Conservation (phyloP, 1,140 invertebrate genomes). For the Sminthurinus signatus region DNA sequence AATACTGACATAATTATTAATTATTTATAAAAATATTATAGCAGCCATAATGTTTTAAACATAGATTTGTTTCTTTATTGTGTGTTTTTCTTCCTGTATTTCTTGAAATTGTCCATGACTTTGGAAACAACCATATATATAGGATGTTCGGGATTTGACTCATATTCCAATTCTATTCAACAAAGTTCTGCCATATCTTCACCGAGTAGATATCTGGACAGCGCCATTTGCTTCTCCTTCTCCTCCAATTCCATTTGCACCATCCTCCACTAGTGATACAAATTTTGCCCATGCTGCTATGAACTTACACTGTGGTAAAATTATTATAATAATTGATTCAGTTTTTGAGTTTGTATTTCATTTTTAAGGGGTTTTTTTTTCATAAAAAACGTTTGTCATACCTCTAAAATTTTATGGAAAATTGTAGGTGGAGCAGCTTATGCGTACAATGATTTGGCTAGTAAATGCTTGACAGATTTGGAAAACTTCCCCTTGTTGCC, state of each 20-base stretch:
- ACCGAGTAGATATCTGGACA: slow-evolving; percentile 27
- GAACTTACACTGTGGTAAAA: slow-evolving; percentile 12
- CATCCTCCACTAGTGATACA: background rate
- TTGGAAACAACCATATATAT: too few species aligned
- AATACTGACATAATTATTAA: too few species aligned
- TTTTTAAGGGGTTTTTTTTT: too few species aligned
- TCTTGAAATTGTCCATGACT: too few species aligned
- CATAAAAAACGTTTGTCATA: too few species aligned
- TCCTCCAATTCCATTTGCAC: background rate
- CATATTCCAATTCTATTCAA: slow-evolving; percentile 30
- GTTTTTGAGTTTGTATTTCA: too few species aligned
- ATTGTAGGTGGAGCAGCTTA: slow-evolving; percentile 3
- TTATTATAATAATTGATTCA: too few species aligned
- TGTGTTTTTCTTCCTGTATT: too few species aligned
- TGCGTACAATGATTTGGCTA: slow-evolving; percentile 4
- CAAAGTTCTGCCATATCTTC: slow-evolving; percentile 18
- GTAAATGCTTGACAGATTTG: slow-evolving; percentile 25
- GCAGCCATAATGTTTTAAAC: too few species aligned
- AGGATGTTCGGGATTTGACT: slow-evolving; percentile 31
- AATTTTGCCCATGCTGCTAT: slow-evolving; percentile 18
- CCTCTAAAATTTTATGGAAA: background rate
- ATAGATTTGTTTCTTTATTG: too few species aligned
- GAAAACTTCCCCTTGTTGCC: slow-evolving; percentile 13
- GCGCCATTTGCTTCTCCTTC: slow-evolving; percentile 11
- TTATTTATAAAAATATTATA: too few species aligned